Evolutionary conservation across 2,888 invertebrate genomes (phyloP).

Genomic region (Elegia similella): DNA sequence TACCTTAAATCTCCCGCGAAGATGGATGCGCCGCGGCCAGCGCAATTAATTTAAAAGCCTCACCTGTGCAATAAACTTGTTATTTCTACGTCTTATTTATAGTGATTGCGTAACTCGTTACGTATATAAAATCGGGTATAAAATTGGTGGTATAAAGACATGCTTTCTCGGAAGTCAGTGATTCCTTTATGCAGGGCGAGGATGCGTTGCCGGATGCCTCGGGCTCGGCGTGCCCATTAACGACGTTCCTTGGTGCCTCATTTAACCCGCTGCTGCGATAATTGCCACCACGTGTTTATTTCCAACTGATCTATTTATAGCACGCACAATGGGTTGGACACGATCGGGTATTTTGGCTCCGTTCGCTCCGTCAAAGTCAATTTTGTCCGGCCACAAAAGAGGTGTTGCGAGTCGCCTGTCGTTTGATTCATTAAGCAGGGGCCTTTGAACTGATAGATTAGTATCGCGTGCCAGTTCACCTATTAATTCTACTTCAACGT

Average conservation of each 20-base stretch:
- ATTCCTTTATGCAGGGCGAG: slow-evolving; percentile 50
- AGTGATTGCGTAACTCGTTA: slow-evolving; percentile 48
- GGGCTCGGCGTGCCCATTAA: slow-evolving; percentile 64
- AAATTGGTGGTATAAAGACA: slow-evolving; percentile 46
- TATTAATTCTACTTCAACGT: slow-evolving; percentile 50
- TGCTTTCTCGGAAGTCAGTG: slow-evolving; percentile 57
- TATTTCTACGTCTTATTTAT: slow-evolving; percentile 50
- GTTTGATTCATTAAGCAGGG: slow-evolving; percentile 75
- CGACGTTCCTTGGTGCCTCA: slow-evolving; percentile 76
- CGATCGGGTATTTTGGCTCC: slow-evolving; percentile 74
- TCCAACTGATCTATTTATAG: slow-evolving; percentile 76
- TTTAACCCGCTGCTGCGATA: slow-evolving; percentile 79
- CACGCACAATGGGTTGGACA: slow-evolving; percentile 79
- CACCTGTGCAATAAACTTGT: slow-evolving; percentile 34
- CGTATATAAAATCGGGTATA: slow-evolving; percentile 41
- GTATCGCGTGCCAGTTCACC: slow-evolving; percentile 52
- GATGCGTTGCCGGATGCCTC: slow-evolving; percentile 68
- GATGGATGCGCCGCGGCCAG: slow-evolving; percentile 34
- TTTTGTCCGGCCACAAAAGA: slow-evolving; percentile 72
- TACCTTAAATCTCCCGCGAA: slow-evolving; percentile 41
- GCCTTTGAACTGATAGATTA: slow-evolving; percentile 75
- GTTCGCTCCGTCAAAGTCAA: slow-evolving; percentile 74
- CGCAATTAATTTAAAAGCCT: slow-evolving; percentile 43
- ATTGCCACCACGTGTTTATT: slow-evolving; percentile 82
- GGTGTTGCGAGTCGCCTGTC: slow-evolving; percentile 75